Evolutionary conservation across 1,140 invertebrate species (phyloP).

Genomic region (Lordiphosa collinella): DNA sequence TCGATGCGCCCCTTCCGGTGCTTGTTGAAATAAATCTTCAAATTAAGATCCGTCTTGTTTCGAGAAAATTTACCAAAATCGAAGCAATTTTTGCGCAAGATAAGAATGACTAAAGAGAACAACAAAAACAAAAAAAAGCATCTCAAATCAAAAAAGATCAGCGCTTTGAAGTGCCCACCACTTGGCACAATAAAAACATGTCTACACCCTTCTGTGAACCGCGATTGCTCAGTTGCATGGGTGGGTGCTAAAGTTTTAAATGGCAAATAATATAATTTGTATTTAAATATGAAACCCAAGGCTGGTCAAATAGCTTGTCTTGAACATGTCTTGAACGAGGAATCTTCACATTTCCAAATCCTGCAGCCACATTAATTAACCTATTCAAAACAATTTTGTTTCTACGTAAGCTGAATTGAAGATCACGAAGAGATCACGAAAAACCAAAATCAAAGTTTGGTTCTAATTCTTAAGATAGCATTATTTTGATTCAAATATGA

Average conservation of each 20-base stretch:
- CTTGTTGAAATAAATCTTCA: slow-evolving; percentile 74
- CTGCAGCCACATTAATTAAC: too few species aligned
- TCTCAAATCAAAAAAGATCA: slow-evolving; percentile 70
- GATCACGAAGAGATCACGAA: too few species aligned
- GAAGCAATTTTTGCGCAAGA: slow-evolving; percentile 52
- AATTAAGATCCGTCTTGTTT: slow-evolving; percentile 60
- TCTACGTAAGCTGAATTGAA: too few species aligned
- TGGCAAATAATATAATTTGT: too few species aligned
- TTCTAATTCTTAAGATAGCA: too few species aligned
- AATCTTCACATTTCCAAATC: too few species aligned
- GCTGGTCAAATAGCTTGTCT: background rate
- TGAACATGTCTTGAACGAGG: too few species aligned
- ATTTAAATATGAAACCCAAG: too few species aligned
- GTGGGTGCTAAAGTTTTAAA: background rate
- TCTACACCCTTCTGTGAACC: slow-evolving; percentile 45
- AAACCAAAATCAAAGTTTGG: too few species aligned
- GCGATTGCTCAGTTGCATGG: slow-evolving; percentile 18
- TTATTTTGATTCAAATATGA: too few species aligned
- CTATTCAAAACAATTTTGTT: too few species aligned
- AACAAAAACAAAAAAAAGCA: slow-evolving; percentile 18
- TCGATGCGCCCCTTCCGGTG: slow-evolving; percentile 55
- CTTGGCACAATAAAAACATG: slow-evolving; percentile 61
- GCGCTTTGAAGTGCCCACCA: slow-evolving; percentile 73
- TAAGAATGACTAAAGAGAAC: slow-evolving; percentile 53
- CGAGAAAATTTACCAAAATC: slow-evolving; percentile 69